Percentiles rank a stretch among this genome's conserved stretches.
Conservation (phyloP, 2,888 invertebrate species). For the Tholera decimalis region DNA sequence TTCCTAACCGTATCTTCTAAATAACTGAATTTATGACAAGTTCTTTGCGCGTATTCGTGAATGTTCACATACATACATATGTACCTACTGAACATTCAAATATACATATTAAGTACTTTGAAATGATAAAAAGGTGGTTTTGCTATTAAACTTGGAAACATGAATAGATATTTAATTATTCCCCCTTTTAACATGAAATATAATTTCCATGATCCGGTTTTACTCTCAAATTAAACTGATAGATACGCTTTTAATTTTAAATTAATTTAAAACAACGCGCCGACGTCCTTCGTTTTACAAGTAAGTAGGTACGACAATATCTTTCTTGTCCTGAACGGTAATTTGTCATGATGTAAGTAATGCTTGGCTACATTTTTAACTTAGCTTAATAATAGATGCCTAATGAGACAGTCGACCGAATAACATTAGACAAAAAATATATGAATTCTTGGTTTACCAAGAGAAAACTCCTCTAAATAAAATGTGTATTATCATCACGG, state of each 20-base stretch:
- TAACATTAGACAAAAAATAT: neutral
- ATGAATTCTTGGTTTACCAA: slow-evolving; percentile 1
- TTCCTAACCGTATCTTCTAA: slow-evolving; percentile 35
- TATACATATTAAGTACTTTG: neutral
- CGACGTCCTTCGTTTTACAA: slow-evolving; percentile 2
- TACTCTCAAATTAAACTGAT: slow-evolving; percentile 29
- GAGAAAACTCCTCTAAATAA: slow-evolving; percentile 6
- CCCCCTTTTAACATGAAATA: slow-evolving; percentile 3
- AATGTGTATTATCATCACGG: slow-evolving; percentile 4
- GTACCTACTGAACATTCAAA: slow-evolving; percentile 10
- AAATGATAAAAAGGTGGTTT: neutral
- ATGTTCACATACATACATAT: slow-evolving; percentile 4
- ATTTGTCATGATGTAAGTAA: slow-evolving; percentile 31
- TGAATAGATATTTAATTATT: neutral
- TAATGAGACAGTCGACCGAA: neutral
- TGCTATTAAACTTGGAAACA: neutral
- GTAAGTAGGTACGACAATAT: slow-evolving; percentile 11
- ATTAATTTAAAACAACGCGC: slow-evolving; percentile 39
- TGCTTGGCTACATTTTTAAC: slow-evolving; percentile 33
- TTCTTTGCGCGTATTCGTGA: slow-evolving; percentile 11
- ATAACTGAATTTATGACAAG: slow-evolving; percentile 40
- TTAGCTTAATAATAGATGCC: slow-evolving; percentile 20
- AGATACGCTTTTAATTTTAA: slow-evolving; percentile 33
- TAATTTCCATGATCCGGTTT: slow-evolving; percentile 34
- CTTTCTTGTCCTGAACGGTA: slow-evolving; percentile 1